Base-by-base conservation (phyloP, 2,888 invertebrate genomes). In the Chrysolina haemoptera region DNA sequence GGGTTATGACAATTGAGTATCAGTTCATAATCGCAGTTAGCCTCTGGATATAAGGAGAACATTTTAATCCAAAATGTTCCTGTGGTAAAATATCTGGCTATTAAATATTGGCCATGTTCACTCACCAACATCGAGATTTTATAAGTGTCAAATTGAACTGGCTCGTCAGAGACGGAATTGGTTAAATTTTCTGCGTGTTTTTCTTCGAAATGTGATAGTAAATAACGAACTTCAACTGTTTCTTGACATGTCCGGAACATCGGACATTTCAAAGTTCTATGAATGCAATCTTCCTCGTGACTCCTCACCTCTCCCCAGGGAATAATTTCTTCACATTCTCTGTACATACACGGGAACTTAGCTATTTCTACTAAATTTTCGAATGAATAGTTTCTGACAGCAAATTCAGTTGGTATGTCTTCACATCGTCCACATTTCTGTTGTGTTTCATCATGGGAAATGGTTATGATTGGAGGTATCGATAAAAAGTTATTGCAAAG, bases 351-450 rank as follows among this genome's bases (percentile, higher is more conserved):
- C 2, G 62, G 62, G 8, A 62, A 40, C 14, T n/a, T 27, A 27
- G 40, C 27, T 14, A 1, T 14, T n/a, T 6, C 62, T n/a, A 16
- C 5, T n/a, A 22, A 6, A n/a, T 62, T 22, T 9, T 62, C 62
- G 14, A 62, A 20, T 4, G 22, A n/a, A 3, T 9, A 18, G 10
- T 62, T 62, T 20, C 62, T 62, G n/a, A 62, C 11, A 2, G 9
- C 20, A n/a, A 62, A 40, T n/a, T 1, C 62, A 10, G 64, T n/a
- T 1, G 5, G 1, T 8, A 64, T 18, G 11, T 64, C 64, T 40
- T 40, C 35, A 64, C 64, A 64, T 0, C 64, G 64, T 4, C 64
- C 64, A 43, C 43, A 64, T 16, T 43, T 41, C 12, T 64, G 40
- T 40, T 64, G n/a, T 18, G 6, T 41, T 40, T 43, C 41, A n/a